Evolutionary conservation across 2,113 vertebrate genomes (phyloP).

Genomic region (Spea bombifrons): DNA sequence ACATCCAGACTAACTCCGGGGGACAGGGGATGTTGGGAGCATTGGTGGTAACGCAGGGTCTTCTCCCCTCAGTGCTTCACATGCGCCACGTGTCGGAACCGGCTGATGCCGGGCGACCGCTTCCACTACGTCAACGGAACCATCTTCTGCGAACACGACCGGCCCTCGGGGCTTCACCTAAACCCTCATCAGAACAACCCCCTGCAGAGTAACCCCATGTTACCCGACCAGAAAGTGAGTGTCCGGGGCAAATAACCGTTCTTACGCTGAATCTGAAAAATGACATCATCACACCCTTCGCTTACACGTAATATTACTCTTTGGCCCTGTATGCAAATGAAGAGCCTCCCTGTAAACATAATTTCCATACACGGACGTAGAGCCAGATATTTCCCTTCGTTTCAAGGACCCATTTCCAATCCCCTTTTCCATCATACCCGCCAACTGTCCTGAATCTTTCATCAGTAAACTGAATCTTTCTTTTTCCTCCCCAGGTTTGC

Average conservation of each 20-base stretch:
- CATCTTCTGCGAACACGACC: slow-evolving; percentile 76
- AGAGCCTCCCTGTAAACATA: too few relatives aligned
- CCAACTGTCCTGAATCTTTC: too few relatives aligned
- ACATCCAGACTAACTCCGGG: not conserved
- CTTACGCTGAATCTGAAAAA: not conserved
- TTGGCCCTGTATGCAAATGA: too few relatives aligned
- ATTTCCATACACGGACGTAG: not conserved
- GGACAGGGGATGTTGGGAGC: too few relatives aligned
- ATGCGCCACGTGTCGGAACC: slow-evolving; percentile 72
- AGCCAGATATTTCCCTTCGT: too few relatives aligned
- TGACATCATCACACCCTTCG: not conserved
- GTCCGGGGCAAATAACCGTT: not conserved
- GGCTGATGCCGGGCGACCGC: slow-evolving; percentile 70
- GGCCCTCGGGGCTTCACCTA: slow-evolving; percentile 66
- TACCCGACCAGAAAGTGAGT: slow-evolving; percentile 73
- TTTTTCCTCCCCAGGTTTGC: slow-evolving; percentile 23
- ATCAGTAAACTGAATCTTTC: not conserved
- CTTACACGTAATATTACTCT: not conserved
- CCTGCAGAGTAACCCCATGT: slow-evolving; percentile 58
- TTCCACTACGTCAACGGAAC: slow-evolving; percentile 74
- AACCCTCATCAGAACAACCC: slow-evolving; percentile 55
- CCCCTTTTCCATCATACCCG: too few relatives aligned
- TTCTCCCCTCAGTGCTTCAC: slow-evolving; percentile 67
- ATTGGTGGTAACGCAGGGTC: not conserved
- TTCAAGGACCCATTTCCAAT: too few relatives aligned